Percentiles rank a stretch among this genome's conserved stretches.
phyloP scores from a whole-genome alignment of 2,113 vertebrate genomes.

The Procavia capensis region DNA sequence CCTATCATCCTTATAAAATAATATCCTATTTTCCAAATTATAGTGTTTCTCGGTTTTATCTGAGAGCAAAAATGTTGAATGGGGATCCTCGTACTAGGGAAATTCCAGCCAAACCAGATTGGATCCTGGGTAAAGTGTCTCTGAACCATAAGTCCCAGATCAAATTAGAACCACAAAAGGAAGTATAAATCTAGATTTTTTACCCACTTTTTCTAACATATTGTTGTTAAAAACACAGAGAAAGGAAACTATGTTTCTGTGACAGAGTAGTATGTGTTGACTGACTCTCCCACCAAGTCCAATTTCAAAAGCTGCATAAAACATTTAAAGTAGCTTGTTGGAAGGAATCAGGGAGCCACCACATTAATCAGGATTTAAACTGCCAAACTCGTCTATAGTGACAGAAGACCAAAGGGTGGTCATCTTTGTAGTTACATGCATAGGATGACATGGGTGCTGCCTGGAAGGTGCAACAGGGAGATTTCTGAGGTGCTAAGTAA shows the following conservation, averaged over 20 bases:
- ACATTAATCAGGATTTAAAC: not conserved
- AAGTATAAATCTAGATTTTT: not conserved
- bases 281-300: not conserved
- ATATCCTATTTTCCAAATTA: not conserved
- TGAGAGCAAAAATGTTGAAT: not conserved
- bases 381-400: not conserved
- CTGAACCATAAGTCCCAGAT: not conserved
- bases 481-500: not conserved
- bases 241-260: not conserved
- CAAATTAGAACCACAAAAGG: not conserved
- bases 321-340: not conserved
- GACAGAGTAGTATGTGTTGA: not conserved
- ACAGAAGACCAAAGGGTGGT: not conserved
- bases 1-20: not conserved
- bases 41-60: not conserved
- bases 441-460: not conserved
- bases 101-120: not conserved
- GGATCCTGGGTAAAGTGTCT: not conserved
- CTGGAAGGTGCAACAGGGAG: not conserved
- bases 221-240: not conserved
- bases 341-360: not conserved
- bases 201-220: not conserved
- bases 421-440: not conserved
- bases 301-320: not conserved
- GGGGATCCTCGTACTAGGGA: not conserved